Conservation (phyloP, 2,888 invertebrate genomes). For the Sepioteuthis lessoniana region DNA sequence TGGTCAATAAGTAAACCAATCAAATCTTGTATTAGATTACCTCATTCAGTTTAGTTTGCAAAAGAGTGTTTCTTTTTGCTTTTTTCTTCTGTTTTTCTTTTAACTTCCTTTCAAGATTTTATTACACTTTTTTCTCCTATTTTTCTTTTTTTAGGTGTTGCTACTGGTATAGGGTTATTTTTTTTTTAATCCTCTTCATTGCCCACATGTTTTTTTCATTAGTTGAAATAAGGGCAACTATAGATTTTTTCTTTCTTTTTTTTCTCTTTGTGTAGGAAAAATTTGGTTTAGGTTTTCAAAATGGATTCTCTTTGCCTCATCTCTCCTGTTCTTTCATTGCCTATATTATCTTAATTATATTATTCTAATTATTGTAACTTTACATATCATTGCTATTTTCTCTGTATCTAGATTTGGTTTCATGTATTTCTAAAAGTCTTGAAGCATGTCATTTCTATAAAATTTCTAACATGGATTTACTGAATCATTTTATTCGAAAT, state of each 20-base stretch:
- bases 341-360: neutral
- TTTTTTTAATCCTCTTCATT: neutral
- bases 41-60: neutral
- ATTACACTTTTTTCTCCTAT: neutral
- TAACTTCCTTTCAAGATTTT: slow-evolving; percentile 33
- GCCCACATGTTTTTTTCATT: slow-evolving; percentile 25
- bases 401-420: too few species aligned
- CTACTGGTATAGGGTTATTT: neutral
- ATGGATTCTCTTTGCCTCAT: neutral
- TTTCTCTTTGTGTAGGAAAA: neutral
- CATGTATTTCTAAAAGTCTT: too few species aligned
- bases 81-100: neutral
- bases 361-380: neutral
- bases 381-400: neutral
- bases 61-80: neutral
- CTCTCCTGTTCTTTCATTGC: neutral
- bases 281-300: neutral
- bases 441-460: neutral
- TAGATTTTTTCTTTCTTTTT: neutral
- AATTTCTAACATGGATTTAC: neutral
- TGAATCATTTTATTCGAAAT: neutral
- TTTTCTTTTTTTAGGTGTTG: neutral
- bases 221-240: neutral
- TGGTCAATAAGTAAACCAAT: slow-evolving; percentile 33
- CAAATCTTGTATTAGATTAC: slow-evolving; percentile 10